Evolutionary conservation across 2,113 vertebrate species (phyloP).

Genomic region (Otocyon megalotis): DNA sequence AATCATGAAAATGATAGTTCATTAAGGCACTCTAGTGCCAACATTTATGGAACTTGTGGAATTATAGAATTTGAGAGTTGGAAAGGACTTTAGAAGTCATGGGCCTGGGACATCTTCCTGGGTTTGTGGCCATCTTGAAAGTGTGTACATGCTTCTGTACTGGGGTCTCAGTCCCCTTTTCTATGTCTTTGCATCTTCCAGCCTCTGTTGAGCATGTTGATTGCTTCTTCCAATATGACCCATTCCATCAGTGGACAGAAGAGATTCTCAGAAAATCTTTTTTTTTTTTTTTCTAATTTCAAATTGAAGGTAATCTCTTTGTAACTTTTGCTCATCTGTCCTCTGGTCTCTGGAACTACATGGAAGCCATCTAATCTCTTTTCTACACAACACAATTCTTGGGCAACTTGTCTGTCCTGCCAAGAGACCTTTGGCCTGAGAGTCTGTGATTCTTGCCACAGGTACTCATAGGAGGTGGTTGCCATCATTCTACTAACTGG

Average conservation of each 20-base stretch:
- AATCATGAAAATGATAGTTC: conserved; percentile 34
- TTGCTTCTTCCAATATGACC: not conserved
- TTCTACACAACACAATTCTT: not conserved
- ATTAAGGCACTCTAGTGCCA: not conserved
- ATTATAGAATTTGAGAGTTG: not conserved
- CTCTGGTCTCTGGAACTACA: not conserved
- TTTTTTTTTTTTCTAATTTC: not conserved
- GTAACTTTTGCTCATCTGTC: not conserved
- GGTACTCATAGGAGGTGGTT: not conserved
- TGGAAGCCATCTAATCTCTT: not conserved
- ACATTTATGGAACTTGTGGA: not conserved
- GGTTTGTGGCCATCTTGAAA: not conserved
- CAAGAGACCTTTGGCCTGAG: not conserved
- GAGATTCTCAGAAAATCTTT: not conserved
- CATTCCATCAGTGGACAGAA: not conserved
- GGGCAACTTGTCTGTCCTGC: not conserved
- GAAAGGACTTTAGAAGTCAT: not conserved
- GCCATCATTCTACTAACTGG: not conserved
- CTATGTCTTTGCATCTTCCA: not conserved
- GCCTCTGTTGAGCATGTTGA: not conserved
- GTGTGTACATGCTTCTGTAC: not conserved
- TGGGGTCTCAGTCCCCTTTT: not conserved
- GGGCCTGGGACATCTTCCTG: not conserved
- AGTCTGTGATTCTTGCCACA: not conserved
- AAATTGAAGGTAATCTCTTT: not conserved